phyloP scores from a whole-genome alignment of 2,888 invertebrate genomes.

The Agrotis segetum region DNA sequence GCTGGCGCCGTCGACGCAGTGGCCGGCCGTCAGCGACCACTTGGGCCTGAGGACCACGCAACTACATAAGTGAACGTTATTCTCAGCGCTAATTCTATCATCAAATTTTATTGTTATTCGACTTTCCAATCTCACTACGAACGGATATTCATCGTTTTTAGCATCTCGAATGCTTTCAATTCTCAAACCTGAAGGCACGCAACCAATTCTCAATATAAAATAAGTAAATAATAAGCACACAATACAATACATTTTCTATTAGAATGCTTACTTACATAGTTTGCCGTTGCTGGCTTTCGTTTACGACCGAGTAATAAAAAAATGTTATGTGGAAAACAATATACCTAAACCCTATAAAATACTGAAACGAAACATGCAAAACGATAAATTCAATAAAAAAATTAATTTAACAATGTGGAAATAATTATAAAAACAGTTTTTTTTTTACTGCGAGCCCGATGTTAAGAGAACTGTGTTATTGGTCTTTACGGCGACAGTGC shows the following conservation, averaged over 20 bases:
- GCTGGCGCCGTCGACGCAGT: slow-evolving; percentile 30
- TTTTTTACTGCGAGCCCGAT: slow-evolving; percentile 23
- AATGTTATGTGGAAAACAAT: slow-evolving; percentile 41
- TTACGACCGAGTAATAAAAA: slow-evolving; percentile 53
- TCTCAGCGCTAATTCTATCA: slow-evolving; percentile 10
- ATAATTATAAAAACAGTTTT: no score
- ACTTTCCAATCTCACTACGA: slow-evolving; percentile 47
- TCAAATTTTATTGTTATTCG: slow-evolving; percentile 24
- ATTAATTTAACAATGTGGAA: slow-evolving; percentile 21
- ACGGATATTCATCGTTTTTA: slow-evolving; percentile 32
- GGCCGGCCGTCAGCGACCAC: slow-evolving; percentile 50
- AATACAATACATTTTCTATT: slow-evolving; percentile 37
- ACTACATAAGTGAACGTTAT: slow-evolving; percentile 44
- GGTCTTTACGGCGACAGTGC: slow-evolving; percentile 7
- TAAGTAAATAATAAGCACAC: slow-evolving; percentile 27
- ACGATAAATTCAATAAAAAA: slow-evolving; percentile 15
- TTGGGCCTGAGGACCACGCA: slow-evolving; percentile 18
- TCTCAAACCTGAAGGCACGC: slow-evolving; percentile 42
- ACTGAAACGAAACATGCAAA: slow-evolving; percentile 20
- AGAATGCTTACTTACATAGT: slow-evolving; percentile 7
- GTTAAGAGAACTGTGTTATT: slow-evolving; percentile 22
- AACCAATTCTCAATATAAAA: slow-evolving; percentile 9
- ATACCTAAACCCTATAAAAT: slow-evolving; percentile 35
- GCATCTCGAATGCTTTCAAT: slow-evolving; percentile 14
- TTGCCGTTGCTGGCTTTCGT: slow-evolving; percentile 23